These are phyloP conservation scores for Bursaphelenchus mucronatus DNA, from an alignment of 1,140 invertebrate genomes.

Conservation along the genomic window DNA sequence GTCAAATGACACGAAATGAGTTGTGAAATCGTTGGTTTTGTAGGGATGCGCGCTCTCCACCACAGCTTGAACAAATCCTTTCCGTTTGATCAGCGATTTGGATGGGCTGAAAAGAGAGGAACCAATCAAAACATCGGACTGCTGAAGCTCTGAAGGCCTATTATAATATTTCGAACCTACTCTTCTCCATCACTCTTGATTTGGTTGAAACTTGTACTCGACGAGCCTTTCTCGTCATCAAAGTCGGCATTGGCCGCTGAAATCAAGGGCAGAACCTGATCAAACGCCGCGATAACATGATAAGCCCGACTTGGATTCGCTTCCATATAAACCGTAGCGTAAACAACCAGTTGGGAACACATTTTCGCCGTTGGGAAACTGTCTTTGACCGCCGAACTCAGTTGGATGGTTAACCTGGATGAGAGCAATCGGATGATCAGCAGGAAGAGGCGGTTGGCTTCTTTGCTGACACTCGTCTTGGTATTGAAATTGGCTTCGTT, in stretches of 20 bases:
- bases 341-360: conserved; percentile 35
- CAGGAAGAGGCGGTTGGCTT: conserved; percentile 30
- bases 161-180: too few species aligned
- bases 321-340: conserved; percentile 52
- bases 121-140: too few species aligned
- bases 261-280: conserved; percentile 82
- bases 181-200: too few species aligned
- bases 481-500: conserved; percentile 23
- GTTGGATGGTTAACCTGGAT: conserved; percentile 29
- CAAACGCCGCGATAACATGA: conserved; percentile 80
- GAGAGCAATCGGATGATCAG: conserved; percentile 40
- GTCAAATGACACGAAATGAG: conserved; percentile 78
- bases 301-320: conserved; percentile 72
- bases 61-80: conserved; percentile 77
- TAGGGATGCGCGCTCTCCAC: conserved; percentile 96
- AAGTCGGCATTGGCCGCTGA: conserved; percentile 63
- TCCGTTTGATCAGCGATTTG: conserved; percentile 55
- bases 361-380: conserved; percentile 13
- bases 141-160: too few species aligned
- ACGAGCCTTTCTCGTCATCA: conserved; percentile 15
- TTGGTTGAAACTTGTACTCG: too few species aligned
- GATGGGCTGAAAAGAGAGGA: conserved; percentile 11
- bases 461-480: conserved; percentile 13
- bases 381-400: conserved; percentile 16
- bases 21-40: conserved; percentile 78